phyloP scores from a whole-genome alignment of 2,888 invertebrate genomes.

The Caprella mutica region DNA sequence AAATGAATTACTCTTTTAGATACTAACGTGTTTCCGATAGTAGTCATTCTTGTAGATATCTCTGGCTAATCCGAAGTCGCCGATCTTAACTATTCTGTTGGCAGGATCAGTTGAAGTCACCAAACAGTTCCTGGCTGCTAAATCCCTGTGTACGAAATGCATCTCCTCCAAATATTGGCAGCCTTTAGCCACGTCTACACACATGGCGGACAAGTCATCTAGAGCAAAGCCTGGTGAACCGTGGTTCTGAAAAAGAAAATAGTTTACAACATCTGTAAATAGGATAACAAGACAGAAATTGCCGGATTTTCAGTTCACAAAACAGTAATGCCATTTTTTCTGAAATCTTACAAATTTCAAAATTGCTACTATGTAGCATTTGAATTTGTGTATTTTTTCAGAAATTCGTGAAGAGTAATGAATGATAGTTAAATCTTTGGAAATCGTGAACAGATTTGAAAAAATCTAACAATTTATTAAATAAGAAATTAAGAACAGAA shows the following conservation, averaged over 20 bases:
- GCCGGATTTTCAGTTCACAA: no score
- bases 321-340: no score
- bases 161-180: slow-evolving; percentile 91
- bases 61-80: slow-evolving; percentile 91
- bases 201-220: slow-evolving; percentile 77
- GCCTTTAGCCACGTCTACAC: slow-evolving; percentile 88
- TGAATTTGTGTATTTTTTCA: no score
- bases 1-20: background rate
- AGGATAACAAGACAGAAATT: no score
- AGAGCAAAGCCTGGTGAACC: slow-evolving; percentile 49
- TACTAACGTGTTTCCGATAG: slow-evolving; percentile 83
- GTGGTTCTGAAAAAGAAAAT: background rate
- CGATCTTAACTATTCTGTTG: slow-evolving; percentile 59
- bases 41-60: slow-evolving; percentile 97
- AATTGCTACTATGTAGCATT: no score
- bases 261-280: no score
- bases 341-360: no score
- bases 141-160: slow-evolving; percentile 93
- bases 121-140: slow-evolving; percentile 90
- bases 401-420: no score
- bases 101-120: slow-evolving; percentile 47
- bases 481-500: no score
- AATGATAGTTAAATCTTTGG: no score
- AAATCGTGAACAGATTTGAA: no score
- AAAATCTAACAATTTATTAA: no score